Percentiles rank a stretch among this genome's conserved stretches.
phyloP scores from a whole-genome alignment of 1,140 invertebrate species.

The Drosophila asahinai region DNA sequence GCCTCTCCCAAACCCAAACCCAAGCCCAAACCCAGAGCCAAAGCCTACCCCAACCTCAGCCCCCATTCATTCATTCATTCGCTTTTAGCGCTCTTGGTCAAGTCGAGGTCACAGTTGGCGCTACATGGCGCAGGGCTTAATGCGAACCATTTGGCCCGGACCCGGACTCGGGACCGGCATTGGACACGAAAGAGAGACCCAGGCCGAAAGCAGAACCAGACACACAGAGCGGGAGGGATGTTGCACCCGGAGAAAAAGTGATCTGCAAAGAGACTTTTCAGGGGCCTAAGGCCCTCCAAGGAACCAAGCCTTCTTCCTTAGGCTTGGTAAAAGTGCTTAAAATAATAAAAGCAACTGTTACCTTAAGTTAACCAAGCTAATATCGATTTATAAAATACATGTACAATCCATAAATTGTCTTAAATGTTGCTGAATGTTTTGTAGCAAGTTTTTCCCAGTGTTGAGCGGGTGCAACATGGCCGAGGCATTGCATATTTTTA shows the following conservation, averaged over 20 bases:
- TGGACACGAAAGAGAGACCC: constrained; percentile 27
- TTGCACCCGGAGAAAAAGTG: neutral
- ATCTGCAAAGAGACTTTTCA: no score
- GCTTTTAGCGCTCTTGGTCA: constrained; percentile 18
- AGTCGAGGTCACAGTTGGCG: constrained; percentile 77
- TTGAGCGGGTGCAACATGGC: constrained; percentile 10
- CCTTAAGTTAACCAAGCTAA: no score
- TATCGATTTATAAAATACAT: no score
- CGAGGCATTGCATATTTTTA: constrained; percentile 68
- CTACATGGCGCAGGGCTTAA: constrained; percentile 73
- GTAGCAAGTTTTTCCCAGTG: constrained; percentile 9
- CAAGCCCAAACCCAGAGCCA: neutral
- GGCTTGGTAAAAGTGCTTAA: no score
- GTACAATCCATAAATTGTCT: no score
- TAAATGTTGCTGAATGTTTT: no score
- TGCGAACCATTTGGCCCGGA: constrained; percentile 60
- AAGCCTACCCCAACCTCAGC: constrained; percentile 1
- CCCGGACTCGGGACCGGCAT: neutral
- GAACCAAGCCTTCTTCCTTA: no score
- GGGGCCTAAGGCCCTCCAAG: no score
- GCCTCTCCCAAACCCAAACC: neutral
- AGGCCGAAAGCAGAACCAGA: constrained; percentile 39
- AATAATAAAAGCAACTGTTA: no score
- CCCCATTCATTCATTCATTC: neutral
- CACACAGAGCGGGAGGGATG: constrained; percentile 9